These are phyloP conservation scores for Diadromus collaris DNA, from an alignment of 2,888 invertebrate species.

Conservation along the genomic window DNA sequence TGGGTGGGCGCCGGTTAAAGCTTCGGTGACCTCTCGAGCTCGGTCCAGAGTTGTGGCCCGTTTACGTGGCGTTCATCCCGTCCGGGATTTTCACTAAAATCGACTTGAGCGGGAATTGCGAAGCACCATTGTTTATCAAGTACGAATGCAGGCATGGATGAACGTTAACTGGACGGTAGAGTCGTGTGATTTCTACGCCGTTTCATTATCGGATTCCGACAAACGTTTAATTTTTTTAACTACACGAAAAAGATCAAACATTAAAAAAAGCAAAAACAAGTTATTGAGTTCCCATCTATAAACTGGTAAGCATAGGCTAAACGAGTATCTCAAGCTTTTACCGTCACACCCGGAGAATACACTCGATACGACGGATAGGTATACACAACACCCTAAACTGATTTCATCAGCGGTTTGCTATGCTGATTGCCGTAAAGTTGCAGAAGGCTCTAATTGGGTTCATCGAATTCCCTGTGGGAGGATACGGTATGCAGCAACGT, in stretches of 20 bases:
- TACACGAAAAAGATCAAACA: slow-evolving; percentile 3
- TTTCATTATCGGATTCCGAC: slow-evolving; percentile 36
- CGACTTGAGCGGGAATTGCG: slow-evolving; percentile 31
- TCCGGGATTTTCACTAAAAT: slow-evolving; percentile 42
- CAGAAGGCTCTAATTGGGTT: slow-evolving; percentile 49
- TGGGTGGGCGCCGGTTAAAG: slow-evolving; percentile 9
- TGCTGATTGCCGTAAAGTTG: slow-evolving; percentile 45
- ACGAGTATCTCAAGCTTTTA: background rate
- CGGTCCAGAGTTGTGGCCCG: slow-evolving; percentile 1
- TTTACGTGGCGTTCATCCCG: background rate
- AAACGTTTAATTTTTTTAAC: background rate
- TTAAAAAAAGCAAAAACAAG: background rate
- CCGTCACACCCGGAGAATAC: slow-evolving; percentile 3
- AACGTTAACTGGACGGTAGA: slow-evolving; percentile 12
- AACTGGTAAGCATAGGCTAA: background rate
- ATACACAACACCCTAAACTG: background rate
- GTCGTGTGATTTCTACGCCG: background rate
- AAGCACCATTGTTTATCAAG: slow-evolving; percentile 42
- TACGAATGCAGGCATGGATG: background rate
- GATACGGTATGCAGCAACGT: slow-evolving; percentile 19
- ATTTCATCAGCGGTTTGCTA: slow-evolving; percentile 9
- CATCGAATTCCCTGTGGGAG: slow-evolving; percentile 30
- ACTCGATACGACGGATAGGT: background rate
- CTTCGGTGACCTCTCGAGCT: slow-evolving; percentile 19
- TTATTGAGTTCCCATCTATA: background rate